phyloP scores from a whole-genome alignment of 1,140 invertebrate genomes.

The Contarinia nasturtii region DNA sequence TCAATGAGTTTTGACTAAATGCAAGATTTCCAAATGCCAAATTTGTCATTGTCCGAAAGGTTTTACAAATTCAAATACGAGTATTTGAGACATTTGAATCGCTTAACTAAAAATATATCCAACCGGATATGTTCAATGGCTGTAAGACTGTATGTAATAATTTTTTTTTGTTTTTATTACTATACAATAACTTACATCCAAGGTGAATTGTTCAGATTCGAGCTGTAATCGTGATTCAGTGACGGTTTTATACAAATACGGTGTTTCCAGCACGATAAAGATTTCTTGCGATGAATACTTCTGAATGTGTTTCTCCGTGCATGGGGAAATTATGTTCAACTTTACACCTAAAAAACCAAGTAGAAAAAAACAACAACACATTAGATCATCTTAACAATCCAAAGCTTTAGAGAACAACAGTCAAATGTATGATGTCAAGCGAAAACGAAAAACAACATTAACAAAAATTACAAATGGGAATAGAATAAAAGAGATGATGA shows the following conservation, averaged over 20 bases:
- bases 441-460: neutral
- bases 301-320: constrained; percentile 74
- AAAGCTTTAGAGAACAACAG: neutral
- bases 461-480: neutral
- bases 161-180: too few species aligned
- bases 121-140: neutral
- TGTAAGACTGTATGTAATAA: neutral
- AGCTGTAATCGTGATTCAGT: constrained; percentile 56
- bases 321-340: constrained; percentile 76
- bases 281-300: constrained; percentile 61
- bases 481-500: constrained; percentile 5
- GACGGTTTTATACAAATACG: constrained; percentile 57
- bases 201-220: constrained; percentile 37
- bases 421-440: neutral
- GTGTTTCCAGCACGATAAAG: constrained; percentile 67
- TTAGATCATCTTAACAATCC: neutral
- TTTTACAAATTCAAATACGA: neutral
- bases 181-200: constrained; percentile 62
- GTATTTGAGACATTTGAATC: neutral
- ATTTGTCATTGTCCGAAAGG: neutral
- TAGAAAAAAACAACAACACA: neutral
- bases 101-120: neutral
- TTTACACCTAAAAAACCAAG: constrained; percentile 52
- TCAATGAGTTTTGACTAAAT: neutral
- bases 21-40: neutral